Evolutionary conservation across 1,140 invertebrate species (phyloP).

Genomic region (Trachymyrmex septentrionalis): DNA sequence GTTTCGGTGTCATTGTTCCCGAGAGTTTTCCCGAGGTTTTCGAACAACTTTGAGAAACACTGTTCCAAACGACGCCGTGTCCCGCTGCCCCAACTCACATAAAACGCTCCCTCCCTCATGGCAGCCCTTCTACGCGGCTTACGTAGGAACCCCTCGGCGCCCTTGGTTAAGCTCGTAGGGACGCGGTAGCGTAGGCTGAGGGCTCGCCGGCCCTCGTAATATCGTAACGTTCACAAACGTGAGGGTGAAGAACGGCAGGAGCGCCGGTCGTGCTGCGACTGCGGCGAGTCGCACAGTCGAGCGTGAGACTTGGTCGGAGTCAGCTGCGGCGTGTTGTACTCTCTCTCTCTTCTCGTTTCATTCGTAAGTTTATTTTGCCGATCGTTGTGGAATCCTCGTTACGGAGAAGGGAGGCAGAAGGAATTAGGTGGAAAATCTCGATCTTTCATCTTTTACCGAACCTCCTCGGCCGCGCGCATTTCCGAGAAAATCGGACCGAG

Average conservation of each 20-base stretch:
- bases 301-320: conserved; percentile 58
- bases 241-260: conserved; percentile 41
- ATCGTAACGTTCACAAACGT: background rate
- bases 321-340: background rate
- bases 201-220: background rate
- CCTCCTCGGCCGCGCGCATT: background rate
- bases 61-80: conserved; percentile 20
- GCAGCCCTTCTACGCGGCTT: conserved; percentile 1
- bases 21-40: background rate
- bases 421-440: background rate
- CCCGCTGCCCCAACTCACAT: conserved; percentile 12
- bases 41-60: conserved; percentile 33
- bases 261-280: background rate
- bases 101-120: conserved; percentile 1
- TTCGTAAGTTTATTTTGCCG: background rate
- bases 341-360: background rate
- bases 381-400: background rate
- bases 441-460: background rate
- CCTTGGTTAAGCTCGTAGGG: background rate
- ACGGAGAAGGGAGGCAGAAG: background rate
- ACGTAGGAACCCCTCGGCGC: too few relatives aligned
- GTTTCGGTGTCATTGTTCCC: background rate
- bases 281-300: conserved; percentile 47
- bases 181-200: background rate
- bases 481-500: conserved; percentile 32